Evolutionary conservation across 2,888 invertebrate species (phyloP).

Genomic region (Ochropleura plecta): DNA sequence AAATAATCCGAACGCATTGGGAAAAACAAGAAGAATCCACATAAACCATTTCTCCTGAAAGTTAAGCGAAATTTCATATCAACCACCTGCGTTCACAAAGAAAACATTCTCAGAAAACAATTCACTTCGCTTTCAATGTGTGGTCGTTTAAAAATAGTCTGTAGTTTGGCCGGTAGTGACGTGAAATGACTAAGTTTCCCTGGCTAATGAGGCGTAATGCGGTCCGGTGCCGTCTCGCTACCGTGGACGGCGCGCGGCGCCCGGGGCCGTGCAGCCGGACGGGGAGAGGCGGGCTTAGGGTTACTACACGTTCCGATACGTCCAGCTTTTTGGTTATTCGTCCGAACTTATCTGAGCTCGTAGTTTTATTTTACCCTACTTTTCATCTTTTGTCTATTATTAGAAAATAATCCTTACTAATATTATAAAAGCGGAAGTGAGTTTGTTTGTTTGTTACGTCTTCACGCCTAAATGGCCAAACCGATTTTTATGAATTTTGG

Average conservation of each 20-base stretch:
- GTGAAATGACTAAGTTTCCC: constrained; percentile 80
- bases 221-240: constrained; percentile 67
- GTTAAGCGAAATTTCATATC: background rate
- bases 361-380: background rate
- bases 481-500: no score
- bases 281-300: background rate
- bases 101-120: constrained; percentile 40
- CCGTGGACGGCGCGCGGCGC: constrained; percentile 68
- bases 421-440: no score
- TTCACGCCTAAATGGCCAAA: no score
- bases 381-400: background rate
- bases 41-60: constrained; percentile 1
- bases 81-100: constrained; percentile 11
- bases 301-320: background rate
- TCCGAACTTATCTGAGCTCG: background rate
- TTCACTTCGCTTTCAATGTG: constrained; percentile 39
- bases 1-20: background rate
- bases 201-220: constrained; percentile 80
- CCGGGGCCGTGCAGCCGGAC: constrained; percentile 48
- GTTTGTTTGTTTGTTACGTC: no score
- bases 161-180: constrained; percentile 56
- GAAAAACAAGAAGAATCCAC: background rate
- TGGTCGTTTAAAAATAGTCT: constrained; percentile 47
- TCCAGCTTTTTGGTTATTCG: background rate
- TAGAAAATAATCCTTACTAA: background rate